A percentile compares a stretch with the other conserved stretches of the same genome.
Conservation (phyloP, 2,113 vertebrate species). For the Felis catus region F.catus_Fca126_mat1.0 CM031423.1:50996001-50996500, state of each 20-base stretch:
- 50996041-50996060: constrained; percentile 63
- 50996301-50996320: constrained; percentile 56
- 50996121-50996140: constrained; percentile 66
- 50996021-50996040: constrained; percentile 74
- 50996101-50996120: constrained; percentile 72
- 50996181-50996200: constrained; percentile 69
- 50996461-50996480: constrained; percentile 63
- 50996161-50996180: constrained; percentile 52
- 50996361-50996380: background rate
- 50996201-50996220: constrained; percentile 61
- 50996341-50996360: constrained; percentile 12
- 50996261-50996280: constrained; percentile 71
- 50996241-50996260: constrained; percentile 69
- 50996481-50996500: constrained; percentile 60
- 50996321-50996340: background rate
- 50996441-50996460: constrained; percentile 57
- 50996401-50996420: background rate
- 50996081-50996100: constrained; percentile 62
- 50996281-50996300: constrained; percentile 62
- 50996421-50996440: constrained; percentile 43
- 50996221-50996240: constrained; percentile 72
- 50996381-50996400: constrained; percentile 22
- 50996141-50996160: constrained; percentile 76
- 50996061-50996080: constrained; percentile 31
- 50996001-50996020: constrained; percentile 34